phyloP scores from a whole-genome alignment of 2,113 vertebrate genomes.

The Brienomyrus brachyistius region DNA sequence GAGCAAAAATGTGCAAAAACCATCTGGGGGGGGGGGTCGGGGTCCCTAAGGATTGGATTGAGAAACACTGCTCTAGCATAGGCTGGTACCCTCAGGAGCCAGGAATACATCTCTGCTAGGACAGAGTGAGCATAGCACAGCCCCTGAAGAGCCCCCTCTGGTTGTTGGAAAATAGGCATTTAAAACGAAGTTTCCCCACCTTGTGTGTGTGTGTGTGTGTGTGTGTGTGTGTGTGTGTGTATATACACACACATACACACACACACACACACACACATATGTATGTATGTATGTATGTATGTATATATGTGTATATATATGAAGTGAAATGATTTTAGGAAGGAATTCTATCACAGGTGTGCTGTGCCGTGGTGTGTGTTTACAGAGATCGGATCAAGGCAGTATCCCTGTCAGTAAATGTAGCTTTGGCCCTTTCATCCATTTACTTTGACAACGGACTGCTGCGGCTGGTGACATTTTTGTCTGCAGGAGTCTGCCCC shows the following conservation, averaged over 20 bases:
- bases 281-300: too few relatives aligned
- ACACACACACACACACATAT: too few relatives aligned
- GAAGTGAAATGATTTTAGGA: not conserved
- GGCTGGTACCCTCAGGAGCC: not conserved
- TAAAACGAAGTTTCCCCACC: not conserved
- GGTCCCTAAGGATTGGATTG: not conserved
- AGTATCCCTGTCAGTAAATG: not conserved
- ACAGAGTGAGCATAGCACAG: not conserved
- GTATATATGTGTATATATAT: too few relatives aligned
- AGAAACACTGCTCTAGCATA: not conserved
- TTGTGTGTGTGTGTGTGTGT: not conserved
- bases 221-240: too few relatives aligned
- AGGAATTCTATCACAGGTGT: not conserved
- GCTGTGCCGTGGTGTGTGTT: not conserved
- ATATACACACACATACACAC: too few relatives aligned
- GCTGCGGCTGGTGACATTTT: not conserved
- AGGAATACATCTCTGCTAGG: not conserved
- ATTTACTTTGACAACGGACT: not conserved
- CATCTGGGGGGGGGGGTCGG: not conserved
- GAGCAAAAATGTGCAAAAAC: not conserved
- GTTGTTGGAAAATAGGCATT: not conserved
- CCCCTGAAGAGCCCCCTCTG: not conserved
- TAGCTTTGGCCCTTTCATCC: not conserved
- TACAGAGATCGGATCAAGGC: not conserved
- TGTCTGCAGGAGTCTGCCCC: not conserved